These are phyloP conservation scores for Drosophila santomea DNA, from an alignment of 1,140 invertebrate species.

Conservation along the genomic window DNA sequence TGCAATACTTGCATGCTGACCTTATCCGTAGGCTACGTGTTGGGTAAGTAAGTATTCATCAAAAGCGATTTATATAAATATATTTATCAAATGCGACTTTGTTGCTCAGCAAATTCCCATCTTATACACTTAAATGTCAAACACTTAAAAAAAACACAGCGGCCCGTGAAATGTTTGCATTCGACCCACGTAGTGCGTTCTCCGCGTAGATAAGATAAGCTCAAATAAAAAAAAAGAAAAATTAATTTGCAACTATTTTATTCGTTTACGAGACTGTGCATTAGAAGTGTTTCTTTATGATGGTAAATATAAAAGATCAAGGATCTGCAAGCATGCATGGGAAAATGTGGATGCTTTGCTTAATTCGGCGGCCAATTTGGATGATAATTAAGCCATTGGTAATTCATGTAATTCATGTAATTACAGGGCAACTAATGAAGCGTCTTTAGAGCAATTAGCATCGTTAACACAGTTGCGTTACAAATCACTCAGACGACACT, in stretches of 20 bases:
- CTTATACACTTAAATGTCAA: neutral
- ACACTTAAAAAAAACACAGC: neutral
- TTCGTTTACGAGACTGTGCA: too few relatives aligned
- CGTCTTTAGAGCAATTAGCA: conserved; percentile 34
- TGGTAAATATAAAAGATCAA: too few relatives aligned
- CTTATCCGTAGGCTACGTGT: neutral
- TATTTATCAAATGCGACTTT: too few relatives aligned
- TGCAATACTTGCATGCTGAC: neutral
- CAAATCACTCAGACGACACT: conserved; percentile 4
- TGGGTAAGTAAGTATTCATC: neutral
- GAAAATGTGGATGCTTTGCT: neutral
- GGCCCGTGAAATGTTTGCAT: neutral
- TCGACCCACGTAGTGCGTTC: neutral
- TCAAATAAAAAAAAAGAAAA: neutral
- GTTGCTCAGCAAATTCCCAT: neutral
- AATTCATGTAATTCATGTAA: conserved; percentile 19
- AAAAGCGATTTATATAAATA: neutral
- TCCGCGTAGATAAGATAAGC: neutral
- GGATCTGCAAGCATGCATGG: neutral
- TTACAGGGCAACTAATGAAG: conserved; percentile 16
- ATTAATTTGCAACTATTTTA: neutral
- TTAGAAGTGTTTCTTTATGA: too few relatives aligned
- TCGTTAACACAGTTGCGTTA: conserved; percentile 35
- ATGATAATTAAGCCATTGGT: conserved; percentile 17
- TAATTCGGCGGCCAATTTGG: conserved; percentile 13